Conservation (phyloP, 1,140 invertebrate species). For the Drosophila funebris region DNA sequence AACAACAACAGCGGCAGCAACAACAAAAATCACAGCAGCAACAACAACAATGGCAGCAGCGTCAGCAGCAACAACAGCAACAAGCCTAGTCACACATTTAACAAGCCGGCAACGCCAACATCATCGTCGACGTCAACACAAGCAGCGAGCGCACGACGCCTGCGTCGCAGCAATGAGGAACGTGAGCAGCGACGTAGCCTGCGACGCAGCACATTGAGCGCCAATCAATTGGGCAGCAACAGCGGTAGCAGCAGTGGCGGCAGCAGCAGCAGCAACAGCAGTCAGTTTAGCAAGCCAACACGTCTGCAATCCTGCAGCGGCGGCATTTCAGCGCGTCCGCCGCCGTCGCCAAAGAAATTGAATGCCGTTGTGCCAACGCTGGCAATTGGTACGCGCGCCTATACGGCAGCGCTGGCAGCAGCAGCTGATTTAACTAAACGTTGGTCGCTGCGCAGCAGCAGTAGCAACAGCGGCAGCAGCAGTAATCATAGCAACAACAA, state of each 20-base stretch:
- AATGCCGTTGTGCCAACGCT: conserved; percentile 54
- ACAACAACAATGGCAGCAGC: neutral
- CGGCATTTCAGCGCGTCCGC: conserved; percentile 61
- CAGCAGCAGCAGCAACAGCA: neutral
- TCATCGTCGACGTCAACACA: neutral
- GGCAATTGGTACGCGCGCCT: conserved; percentile 63
- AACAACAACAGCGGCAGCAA: neutral
- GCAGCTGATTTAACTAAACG: conserved; percentile 62
- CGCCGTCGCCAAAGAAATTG: conserved; percentile 70
- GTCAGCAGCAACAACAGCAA: conserved; percentile 2
- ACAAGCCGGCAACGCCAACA: conserved; percentile 29
- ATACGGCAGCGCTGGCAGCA: conserved; percentile 67
- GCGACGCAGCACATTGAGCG: conserved; percentile 41
- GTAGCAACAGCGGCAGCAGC: neutral
- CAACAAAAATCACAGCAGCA: neutral
- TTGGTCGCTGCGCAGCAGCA: conserved; percentile 69
- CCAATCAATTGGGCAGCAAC: conserved; percentile 8
- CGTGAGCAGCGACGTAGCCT: conserved; percentile 58
- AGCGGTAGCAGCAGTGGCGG: neutral
- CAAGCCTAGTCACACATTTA: conserved; percentile 27
- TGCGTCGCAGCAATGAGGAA: conserved; percentile 52
- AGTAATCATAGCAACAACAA: neutral
- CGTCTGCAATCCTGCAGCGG: conserved; percentile 58
- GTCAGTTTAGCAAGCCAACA: conserved; percentile 50
- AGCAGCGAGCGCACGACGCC: conserved; percentile 32